Conservation (phyloP, 2,888 invertebrate species). For the Cheiracanthium punctorium region DNA sequence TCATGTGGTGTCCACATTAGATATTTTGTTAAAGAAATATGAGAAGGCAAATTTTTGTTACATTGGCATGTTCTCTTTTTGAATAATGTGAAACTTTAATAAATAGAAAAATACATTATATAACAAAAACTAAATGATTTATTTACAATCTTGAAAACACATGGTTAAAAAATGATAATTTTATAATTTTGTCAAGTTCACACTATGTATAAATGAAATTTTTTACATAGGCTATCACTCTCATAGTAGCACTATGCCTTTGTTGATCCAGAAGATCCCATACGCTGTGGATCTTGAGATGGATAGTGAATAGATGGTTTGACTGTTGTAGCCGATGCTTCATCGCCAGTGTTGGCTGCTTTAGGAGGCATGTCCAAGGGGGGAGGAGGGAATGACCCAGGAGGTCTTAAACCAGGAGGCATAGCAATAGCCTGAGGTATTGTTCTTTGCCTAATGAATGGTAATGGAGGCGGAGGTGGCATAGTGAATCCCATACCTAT, state of each 20-base stretch:
- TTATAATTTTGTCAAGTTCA: too few species aligned
- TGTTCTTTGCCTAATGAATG: conserved; percentile 29
- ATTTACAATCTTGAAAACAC: too few species aligned
- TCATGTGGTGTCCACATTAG: too few species aligned
- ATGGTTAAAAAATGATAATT: too few species aligned
- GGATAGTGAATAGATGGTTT: conserved; percentile 88
- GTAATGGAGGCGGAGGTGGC: conserved; percentile 73
- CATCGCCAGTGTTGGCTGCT: conserved; percentile 78
- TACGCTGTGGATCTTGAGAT: conserved; percentile 95
- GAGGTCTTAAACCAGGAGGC: conserved; percentile 77
- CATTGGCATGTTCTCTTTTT: too few species aligned
- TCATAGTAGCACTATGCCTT: conserved; percentile 24
- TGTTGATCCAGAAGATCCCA: conserved; percentile 79
- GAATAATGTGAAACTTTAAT: too few species aligned
- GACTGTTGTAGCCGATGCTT: conserved; percentile 78
- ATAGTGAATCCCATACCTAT: conserved; percentile 72
- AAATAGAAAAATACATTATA: too few species aligned
- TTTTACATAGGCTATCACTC: too few species aligned
- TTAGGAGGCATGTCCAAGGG: conserved; percentile 72
- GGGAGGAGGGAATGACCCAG: conserved; percentile 70
- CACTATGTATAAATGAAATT: too few species aligned
- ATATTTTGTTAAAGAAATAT: too few species aligned
- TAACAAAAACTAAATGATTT: too few species aligned
- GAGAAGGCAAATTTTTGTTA: too few species aligned
- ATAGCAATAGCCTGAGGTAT: conserved; percentile 77